Conservation (phyloP, 2,888 invertebrate species). For the Eumerus sabulonum region DNA sequence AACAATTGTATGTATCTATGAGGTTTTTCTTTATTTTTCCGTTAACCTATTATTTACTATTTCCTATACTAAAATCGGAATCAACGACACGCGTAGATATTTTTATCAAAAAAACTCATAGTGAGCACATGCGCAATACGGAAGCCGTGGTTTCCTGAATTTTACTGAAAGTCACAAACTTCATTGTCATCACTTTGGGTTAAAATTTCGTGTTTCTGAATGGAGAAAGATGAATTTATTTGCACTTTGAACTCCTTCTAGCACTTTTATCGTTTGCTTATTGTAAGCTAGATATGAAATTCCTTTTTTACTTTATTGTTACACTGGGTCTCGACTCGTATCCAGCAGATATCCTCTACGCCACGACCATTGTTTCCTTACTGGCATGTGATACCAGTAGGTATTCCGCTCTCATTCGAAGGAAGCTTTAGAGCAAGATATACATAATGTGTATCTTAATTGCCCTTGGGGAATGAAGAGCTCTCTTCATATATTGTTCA, state of each 20-base stretch:
- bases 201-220: no score
- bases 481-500: slow-evolving; percentile 2
- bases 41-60: slow-evolving; percentile 49
- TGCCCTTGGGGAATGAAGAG: slow-evolving; percentile 31
- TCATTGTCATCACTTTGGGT: background rate
- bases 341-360: slow-evolving; percentile 42
- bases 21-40: slow-evolving; percentile 13
- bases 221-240: background rate
- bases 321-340: background rate
- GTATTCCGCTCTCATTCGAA: slow-evolving; percentile 29
- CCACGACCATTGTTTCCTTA: slow-evolving; percentile 45
- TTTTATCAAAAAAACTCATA: slow-evolving; percentile 36
- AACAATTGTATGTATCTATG: slow-evolving; percentile 19
- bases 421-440: slow-evolving; percentile 33
- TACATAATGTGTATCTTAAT: slow-evolving; percentile 35
- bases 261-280: background rate
- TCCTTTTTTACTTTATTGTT: slow-evolving; percentile 16
- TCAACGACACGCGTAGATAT: slow-evolving; percentile 46
- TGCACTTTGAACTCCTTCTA: slow-evolving; percentile 12
- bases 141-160: slow-evolving; percentile 50
- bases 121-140: slow-evolving; percentile 49
- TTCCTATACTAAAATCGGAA: slow-evolving; percentile 28
- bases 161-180: slow-evolving; percentile 37
- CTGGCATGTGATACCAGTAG: slow-evolving; percentile 38
- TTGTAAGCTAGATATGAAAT: no score